Conservation (phyloP, 1,140 invertebrate genomes). For the Sipha flava region DNA sequence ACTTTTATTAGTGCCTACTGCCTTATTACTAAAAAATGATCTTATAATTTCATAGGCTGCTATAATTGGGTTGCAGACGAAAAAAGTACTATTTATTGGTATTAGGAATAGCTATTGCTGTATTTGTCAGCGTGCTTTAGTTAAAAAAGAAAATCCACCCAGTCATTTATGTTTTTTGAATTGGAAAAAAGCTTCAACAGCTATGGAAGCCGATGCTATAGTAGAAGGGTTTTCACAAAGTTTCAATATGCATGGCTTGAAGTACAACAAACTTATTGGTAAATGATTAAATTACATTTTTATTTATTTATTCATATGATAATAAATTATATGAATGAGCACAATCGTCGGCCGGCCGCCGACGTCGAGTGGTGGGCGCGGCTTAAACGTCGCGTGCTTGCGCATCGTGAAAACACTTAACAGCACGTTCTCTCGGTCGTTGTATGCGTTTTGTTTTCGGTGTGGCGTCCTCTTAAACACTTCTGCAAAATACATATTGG, state of each 20-base stretch:
- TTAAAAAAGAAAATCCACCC: background rate
- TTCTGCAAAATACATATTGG: no score
- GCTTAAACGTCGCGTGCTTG: no score
- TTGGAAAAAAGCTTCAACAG: constrained; percentile 41
- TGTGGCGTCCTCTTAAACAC: no score
- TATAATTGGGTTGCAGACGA: constrained; percentile 41
- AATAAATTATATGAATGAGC: no score
- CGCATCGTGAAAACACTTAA: no score
- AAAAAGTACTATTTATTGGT: constrained; percentile 42
- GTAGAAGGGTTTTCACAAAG: constrained; percentile 43
- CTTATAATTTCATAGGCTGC: background rate
- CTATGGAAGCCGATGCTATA: constrained; percentile 46
- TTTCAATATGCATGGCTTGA: constrained; percentile 40
- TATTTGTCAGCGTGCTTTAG: constrained; percentile 35
- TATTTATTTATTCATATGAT: no score
- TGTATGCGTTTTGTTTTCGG: no score
- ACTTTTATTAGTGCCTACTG: background rate
- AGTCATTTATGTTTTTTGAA: constrained; percentile 41
- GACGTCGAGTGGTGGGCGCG: no score
- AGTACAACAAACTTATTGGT: constrained; percentile 41
- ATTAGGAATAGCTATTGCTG: constrained; percentile 44
- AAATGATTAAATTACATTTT: no score
- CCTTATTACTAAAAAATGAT: no score
- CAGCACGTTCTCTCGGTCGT: no score
- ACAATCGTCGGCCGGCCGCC: no score